These are phyloP conservation scores for Stenotaenia linearis DNA, from an alignment of 2,888 invertebrate genomes.

Conservation along the genomic window DNA sequence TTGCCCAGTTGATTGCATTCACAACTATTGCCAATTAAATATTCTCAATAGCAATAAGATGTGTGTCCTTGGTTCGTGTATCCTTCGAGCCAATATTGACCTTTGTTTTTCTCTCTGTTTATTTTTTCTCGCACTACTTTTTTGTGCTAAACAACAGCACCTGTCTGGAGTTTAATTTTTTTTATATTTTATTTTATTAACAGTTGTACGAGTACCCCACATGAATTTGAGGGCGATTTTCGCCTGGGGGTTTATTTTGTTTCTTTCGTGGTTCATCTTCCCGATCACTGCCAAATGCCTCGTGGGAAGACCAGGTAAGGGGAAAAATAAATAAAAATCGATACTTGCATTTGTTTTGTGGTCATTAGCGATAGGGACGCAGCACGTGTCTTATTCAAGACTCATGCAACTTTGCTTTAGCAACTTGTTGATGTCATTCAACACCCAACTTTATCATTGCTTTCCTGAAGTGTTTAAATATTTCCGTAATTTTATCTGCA, in stretches of 20 bases:
- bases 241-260: slow-evolving; percentile 3
- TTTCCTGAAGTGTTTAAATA: not conserved
- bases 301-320: not conserved
- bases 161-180: not conserved
- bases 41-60: not conserved
- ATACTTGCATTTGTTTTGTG: not conserved
- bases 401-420: not conserved
- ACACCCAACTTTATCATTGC: not conserved
- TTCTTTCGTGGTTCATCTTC: not conserved
- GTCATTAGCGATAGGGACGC: not conserved
- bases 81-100: slow-evolving; percentile 4
- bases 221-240: slow-evolving; percentile 4
- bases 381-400: not conserved
- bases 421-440: not conserved
- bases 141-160: not conserved
- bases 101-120: not conserved
- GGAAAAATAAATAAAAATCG: not conserved
- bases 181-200: not conserved
- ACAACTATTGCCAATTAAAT: not conserved
- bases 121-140: not conserved
- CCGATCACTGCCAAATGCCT: not conserved
- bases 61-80: not conserved
- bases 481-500: not conserved
- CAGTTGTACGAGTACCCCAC: slow-evolving; percentile 6
- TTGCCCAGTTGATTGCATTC: not conserved